Evolutionary conservation across 2,888 invertebrate genomes (phyloP).

Genomic region (Eupeodes luniger): DNA sequence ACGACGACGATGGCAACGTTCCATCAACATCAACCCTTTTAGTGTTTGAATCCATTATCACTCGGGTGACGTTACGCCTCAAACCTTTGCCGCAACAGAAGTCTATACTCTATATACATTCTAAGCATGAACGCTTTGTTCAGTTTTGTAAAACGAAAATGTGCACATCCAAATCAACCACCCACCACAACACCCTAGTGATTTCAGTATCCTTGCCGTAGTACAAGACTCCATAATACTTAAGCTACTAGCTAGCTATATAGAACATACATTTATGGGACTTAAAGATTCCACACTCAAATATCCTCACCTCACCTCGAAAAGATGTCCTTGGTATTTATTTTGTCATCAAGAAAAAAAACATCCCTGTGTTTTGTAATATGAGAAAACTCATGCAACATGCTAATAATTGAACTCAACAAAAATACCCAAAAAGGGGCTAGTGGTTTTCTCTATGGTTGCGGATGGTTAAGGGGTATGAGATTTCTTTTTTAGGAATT

Average conservation of each 20-base stretch:
- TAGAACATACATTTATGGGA: background rate
- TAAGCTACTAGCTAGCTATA: too few relatives aligned
- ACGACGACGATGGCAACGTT: conserved; percentile 47
- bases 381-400: conserved; percentile 74
- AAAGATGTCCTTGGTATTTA: conserved; percentile 68
- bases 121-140: conserved; percentile 66
- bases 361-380: conserved; percentile 65
- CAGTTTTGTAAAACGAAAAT: conserved; percentile 63
- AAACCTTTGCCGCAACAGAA: conserved; percentile 51
- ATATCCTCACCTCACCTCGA: conserved; percentile 22
- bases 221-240: background rate
- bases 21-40: conserved; percentile 71
- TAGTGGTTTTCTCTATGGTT: conserved; percentile 66
- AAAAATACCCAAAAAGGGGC: conserved; percentile 51
- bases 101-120: background rate
- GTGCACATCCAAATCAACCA: conserved; percentile 39
- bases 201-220: background rate
- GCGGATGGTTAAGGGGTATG: conserved; percentile 48
- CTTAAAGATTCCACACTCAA: conserved; percentile 26
- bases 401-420: conserved; percentile 76
- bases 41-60: conserved; percentile 76
- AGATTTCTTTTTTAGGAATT: conserved; percentile 41
- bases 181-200: conserved; percentile 28
- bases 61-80: conserved; percentile 74
- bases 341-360: conserved; percentile 71